Base-by-base conservation (phyloP, 1,140 invertebrate species). In the Drosophila kohkoa region DNA sequence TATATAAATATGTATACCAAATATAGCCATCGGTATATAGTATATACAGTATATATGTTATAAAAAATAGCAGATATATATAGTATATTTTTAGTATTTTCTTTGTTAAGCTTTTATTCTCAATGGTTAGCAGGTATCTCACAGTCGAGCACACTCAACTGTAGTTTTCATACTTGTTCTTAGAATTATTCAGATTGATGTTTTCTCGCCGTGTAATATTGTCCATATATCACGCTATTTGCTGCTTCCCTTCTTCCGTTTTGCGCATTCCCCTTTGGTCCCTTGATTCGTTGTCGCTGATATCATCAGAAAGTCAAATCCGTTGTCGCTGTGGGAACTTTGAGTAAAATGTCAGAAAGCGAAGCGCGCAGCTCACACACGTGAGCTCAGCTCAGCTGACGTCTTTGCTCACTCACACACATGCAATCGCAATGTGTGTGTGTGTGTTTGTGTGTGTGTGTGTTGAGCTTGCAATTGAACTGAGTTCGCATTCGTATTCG, bases 361-460 rank as follows among this genome's bases (percentile, higher is more conserved):
- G 82, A 86, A 79, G 82, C 82, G 82, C 72, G 75, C 20, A 20
- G 49, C 46, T 65, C 80, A 82, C 80, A 82, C 80, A 82, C 80
- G 80, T 82, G 80, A 82, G 80, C 45, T 20, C 16, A 54, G 46
- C 74, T 72, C 63, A 58, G 41, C 11, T 38, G 35, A 38, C 57
- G 78, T 63, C 16, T 46, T 25, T 32, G 28, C 45, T 10, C 3
- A 58, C 35, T 16, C 15, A 52, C 13, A 64, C 43, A 46, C 38
- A 45, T n/a, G 35, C 49, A 43, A 58, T 64, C 54, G 35, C 32
- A 74, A n/a, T 71, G 8, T 28, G 59, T 15, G 5, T 63, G 6
- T 79, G 46, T 75, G n/a, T 71, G 8, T 28, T 54, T 15, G 5
- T 63, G 6, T 79, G 49, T 70, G 32, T 75, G 66, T 60, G 58